These are phyloP conservation scores for Aphodius granarius DNA, from an alignment of 2,888 invertebrate species.

Conservation along the genomic window DNA sequence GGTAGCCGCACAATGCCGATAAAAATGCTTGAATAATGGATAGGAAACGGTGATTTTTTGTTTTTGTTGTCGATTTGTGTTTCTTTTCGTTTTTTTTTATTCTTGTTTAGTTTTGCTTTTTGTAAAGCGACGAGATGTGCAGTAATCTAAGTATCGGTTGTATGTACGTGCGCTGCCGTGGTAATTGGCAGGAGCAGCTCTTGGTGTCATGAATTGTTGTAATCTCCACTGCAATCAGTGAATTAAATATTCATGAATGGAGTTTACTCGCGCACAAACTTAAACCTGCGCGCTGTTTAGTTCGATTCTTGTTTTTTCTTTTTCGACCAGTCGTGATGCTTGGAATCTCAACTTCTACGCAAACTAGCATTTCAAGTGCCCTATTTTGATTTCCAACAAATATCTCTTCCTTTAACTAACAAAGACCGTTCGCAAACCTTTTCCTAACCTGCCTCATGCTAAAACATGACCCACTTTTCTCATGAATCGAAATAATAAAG, in stretches of 20 bases:
- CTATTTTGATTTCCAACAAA: too few relatives aligned
- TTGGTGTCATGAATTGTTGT: conserved; percentile 43
- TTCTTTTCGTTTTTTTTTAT: neutral
- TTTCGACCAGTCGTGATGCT: neutral
- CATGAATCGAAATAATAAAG: too few relatives aligned
- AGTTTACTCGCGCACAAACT: conserved; percentile 10
- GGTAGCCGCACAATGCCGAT: neutral
- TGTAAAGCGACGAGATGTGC: neutral
- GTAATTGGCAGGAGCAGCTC: conserved; percentile 43
- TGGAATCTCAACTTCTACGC: neutral
- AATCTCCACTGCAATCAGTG: conserved; percentile 44
- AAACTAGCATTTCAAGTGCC: too few relatives aligned
- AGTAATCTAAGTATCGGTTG: neutral
- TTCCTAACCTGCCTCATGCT: too few relatives aligned
- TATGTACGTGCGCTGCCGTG: conserved; percentile 6
- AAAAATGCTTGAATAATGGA: conserved; percentile 1
- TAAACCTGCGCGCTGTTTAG: neutral
- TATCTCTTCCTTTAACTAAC: too few relatives aligned
- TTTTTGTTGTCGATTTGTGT: neutral
- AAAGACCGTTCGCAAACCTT: too few relatives aligned
- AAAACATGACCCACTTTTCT: too few relatives aligned
- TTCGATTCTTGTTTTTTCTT: neutral
- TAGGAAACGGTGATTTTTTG: neutral
- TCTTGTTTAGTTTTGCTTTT: neutral
- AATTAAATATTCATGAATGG: conserved; percentile 52